Evolutionary conservation across 1,140 invertebrate species (phyloP), one percentile per base, ranked within the genome.

Genomic region (Panagrolaimus sp.): DNA sequence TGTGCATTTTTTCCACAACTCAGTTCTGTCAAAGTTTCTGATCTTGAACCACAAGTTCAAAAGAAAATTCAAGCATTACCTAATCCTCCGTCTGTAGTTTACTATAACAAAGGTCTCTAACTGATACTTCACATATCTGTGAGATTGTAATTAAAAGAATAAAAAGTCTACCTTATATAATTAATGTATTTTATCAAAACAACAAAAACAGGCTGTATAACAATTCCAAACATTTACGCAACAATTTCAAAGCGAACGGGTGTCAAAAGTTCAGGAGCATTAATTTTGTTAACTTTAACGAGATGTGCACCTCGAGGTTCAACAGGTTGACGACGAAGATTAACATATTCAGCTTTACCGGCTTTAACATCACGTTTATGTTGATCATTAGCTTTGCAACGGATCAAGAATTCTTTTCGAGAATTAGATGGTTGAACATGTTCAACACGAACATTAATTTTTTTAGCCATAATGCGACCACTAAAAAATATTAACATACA

Each of bases 391-490:
- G 72, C 72, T 68, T 83, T 83, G 73, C 80, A 80, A 23, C 96
- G 87, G 66, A 89, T 89, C 72, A 98, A 85, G 86, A 98, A 98
- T 83, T 98, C 96, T 78, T 93, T 88, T 77, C 95, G 87, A 85
- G 94, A 98, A 84, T 94, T 95, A 25, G 93, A 96, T 85, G 95
- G 96, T 74, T 90, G 93, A 8, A 99, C 88, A 80, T 99, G 96
- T 83, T 99, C 96, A 84, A 99, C 89, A 73, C 96, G 89, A 25
- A 99, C 88, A 85, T 98, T 98, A 81, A 99, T 96, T 74, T 88
- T 89, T 85, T 98, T 98, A 42, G 92, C 89, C 76, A 98, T 89
- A 80, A 98, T 92, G 73, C 84, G 82, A 68, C 83, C 80, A 63
- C 90, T 86, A 74, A 75, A 84, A 31, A 57, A 68, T 43, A n/a